Conservation (phyloP, 2,113 vertebrate genomes). For the Aepyceros melampus region DNA sequence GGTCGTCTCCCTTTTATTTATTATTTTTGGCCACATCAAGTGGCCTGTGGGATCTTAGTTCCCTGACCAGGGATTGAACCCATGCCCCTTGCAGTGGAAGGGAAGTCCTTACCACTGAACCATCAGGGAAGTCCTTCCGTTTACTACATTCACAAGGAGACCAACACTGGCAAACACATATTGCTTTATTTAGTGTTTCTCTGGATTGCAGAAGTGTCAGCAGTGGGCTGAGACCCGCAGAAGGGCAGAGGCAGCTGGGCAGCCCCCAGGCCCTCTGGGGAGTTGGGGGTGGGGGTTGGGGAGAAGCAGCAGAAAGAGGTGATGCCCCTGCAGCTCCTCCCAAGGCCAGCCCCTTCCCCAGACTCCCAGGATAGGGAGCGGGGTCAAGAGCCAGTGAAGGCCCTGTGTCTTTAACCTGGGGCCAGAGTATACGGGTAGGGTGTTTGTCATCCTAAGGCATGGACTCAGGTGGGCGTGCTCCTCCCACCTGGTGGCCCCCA, state of each 20-base stretch:
- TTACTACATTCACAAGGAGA: background rate
- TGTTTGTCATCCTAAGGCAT: slow-evolving; percentile 45
- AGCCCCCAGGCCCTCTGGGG: background rate
- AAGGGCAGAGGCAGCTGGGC: slow-evolving; percentile 7
- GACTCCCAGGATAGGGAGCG: background rate
- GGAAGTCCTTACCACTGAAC: background rate
- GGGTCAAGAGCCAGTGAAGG: background rate
- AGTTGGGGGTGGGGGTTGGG: background rate
- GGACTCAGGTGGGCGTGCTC: background rate
- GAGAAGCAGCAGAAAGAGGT: slow-evolving; percentile 61
- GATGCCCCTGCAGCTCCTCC: slow-evolving; percentile 31
- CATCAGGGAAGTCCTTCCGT: background rate
- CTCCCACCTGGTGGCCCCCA: slow-evolving; percentile 22
- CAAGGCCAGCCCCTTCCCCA: background rate
- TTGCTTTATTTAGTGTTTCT: slow-evolving; percentile 78
- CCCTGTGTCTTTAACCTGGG: background rate
- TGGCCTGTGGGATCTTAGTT: background rate
- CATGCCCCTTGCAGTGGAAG: background rate
- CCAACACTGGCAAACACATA: slow-evolving; percentile 59
- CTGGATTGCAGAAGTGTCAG: slow-evolving; percentile 69
- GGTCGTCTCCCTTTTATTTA: background rate
- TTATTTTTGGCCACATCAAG: background rate
- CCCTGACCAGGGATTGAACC: background rate
- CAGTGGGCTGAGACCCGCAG: slow-evolving; percentile 39
- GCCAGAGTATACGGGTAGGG: background rate